phyloP scores from a whole-genome alignment of 2,113 vertebrate species.

The Aythya baeri region DNA sequence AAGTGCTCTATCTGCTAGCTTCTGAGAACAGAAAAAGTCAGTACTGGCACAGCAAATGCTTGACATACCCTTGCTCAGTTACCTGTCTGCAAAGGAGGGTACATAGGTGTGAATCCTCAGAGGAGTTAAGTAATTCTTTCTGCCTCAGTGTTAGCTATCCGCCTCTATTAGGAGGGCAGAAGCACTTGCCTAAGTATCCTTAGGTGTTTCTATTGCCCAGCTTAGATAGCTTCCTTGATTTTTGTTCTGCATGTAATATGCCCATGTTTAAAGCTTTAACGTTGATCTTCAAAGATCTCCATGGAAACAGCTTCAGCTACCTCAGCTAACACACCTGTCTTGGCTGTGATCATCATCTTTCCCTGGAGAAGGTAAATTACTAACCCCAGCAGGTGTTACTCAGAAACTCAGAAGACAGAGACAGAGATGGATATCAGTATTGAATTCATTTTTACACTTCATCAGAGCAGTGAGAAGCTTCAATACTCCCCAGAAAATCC shows the following conservation, averaged over 20 bases:
- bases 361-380: background rate
- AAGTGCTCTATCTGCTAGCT: background rate
- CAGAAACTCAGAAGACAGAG: background rate
- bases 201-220: background rate
- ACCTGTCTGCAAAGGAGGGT: background rate
- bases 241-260: background rate
- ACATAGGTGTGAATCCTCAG: background rate
- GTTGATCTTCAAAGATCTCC: background rate
- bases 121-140: background rate
- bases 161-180: background rate
- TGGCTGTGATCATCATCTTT: background rate
- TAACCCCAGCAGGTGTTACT: background rate
- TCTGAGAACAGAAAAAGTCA: background rate
- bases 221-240: background rate
- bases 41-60: background rate
- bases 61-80: background rate
- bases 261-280: background rate
- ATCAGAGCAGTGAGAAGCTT: background rate
- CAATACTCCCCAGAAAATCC: background rate
- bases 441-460: background rate
- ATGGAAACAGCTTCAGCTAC: slow-evolving; percentile 11
- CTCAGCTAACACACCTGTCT: background rate
- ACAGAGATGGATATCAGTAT: background rate
- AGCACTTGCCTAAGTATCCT: background rate
- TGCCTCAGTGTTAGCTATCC: background rate